phyloP scores from a whole-genome alignment of 2,888 invertebrate genomes.

The Cylloceria caligata region DNA sequence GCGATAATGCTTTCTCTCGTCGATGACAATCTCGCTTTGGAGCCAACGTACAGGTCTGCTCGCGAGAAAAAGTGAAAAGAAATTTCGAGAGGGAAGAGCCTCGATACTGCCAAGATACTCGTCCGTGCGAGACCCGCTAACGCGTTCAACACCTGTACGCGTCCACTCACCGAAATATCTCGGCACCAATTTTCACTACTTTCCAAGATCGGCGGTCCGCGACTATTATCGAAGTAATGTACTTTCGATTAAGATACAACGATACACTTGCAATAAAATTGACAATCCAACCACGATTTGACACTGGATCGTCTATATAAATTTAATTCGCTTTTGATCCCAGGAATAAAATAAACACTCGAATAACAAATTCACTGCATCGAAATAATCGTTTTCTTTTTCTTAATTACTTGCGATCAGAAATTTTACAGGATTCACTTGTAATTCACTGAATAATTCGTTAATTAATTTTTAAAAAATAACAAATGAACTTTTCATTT shows the following conservation, averaged over 20 bases:
- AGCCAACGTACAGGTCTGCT: slow-evolving; percentile 9
- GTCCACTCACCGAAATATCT: slow-evolving; percentile 61
- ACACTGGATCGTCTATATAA: neutral
- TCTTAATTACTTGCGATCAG: neutral
- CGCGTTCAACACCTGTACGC: slow-evolving; percentile 39
- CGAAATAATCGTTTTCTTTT: neutral
- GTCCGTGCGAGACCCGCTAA: slow-evolving; percentile 62
- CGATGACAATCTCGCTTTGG: slow-evolving; percentile 29
- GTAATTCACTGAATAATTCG: slow-evolving; percentile 37
- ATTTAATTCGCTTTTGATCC: slow-evolving; percentile 10
- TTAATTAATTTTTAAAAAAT: neutral
- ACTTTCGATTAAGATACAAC: slow-evolving; percentile 25
- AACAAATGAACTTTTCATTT: neutral
- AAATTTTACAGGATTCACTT: slow-evolving; percentile 37
- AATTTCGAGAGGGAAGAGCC: slow-evolving; percentile 67
- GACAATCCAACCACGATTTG: slow-evolving; percentile 3
- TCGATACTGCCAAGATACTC: slow-evolving; percentile 39
- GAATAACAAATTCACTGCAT: slow-evolving; percentile 48
- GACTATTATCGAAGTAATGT: slow-evolving; percentile 28
- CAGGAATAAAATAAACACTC: slow-evolving; percentile 28
- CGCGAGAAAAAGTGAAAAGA: slow-evolving; percentile 68
- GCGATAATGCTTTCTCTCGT: slow-evolving; percentile 59
- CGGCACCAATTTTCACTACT: slow-evolving; percentile 75
- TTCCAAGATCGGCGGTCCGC: slow-evolving; percentile 66
- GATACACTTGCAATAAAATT: neutral